These are phyloP conservation scores for Simalia tracyae DNA, from an alignment of 2,797 vertebrate species.

Conservation along the genomic window DNA sequence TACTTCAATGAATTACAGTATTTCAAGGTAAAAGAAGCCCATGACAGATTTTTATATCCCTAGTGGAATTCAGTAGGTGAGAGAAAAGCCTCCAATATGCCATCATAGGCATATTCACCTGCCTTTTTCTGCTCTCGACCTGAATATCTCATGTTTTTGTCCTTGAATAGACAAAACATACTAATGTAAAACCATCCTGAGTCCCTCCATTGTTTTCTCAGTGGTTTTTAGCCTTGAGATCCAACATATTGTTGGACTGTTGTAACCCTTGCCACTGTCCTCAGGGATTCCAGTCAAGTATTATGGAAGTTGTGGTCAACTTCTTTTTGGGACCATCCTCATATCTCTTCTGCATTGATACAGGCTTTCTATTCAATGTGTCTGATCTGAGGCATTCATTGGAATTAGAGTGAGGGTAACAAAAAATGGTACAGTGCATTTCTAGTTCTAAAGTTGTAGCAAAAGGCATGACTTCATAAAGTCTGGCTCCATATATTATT, in stretches of 20 bases:
- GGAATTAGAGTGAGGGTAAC: slow-evolving; percentile 13
- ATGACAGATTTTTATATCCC: background rate
- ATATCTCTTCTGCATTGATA: background rate
- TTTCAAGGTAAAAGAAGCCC: background rate
- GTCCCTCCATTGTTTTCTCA: background rate
- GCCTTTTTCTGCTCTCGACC: background rate
- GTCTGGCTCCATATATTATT: slow-evolving; percentile 35
- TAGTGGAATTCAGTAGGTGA: background rate
- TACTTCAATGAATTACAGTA: background rate
- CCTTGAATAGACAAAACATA: too few species aligned
- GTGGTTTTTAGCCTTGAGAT: background rate
- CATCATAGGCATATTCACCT: background rate
- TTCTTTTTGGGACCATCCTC: background rate
- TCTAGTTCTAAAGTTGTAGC: background rate
- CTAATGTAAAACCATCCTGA: background rate
- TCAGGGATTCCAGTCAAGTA: too few species aligned
- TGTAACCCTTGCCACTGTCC: too few species aligned
- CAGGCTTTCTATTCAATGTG: background rate
- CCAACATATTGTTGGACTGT: background rate
- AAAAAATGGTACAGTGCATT: slow-evolving; percentile 12
- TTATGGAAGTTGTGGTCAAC: background rate
- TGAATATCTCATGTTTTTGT: background rate
- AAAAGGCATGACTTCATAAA: slow-evolving; percentile 11
- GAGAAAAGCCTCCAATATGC: background rate
- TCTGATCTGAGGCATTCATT: background rate